phyloP scores from a whole-genome alignment of 2,113 vertebrate species.

The Oreochromis tanganicae region DNA sequence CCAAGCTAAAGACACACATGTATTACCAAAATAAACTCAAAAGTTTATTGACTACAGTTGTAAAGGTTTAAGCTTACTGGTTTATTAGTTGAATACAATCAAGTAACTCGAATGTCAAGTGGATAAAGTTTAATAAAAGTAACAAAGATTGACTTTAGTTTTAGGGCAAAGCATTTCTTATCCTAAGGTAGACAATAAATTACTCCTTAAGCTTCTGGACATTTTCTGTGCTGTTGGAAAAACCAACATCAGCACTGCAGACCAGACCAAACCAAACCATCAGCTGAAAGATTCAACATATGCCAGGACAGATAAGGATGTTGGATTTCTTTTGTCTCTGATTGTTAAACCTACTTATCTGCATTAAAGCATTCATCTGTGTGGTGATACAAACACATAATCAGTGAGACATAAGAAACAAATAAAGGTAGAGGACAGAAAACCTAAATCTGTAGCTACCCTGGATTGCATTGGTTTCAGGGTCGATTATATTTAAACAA shows the following conservation, averaged over 20 bases:
- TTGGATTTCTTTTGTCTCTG: not conserved
- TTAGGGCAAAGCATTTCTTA: not conserved
- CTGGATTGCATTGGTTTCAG: not conserved
- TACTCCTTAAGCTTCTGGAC: not conserved
- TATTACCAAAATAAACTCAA: not conserved
- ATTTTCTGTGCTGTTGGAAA: not conserved
- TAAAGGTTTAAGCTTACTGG: not conserved
- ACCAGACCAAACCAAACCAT: not conserved
- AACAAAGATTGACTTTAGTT: not conserved
- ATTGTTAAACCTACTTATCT: not conserved
- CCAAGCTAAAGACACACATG: not conserved
- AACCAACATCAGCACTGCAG: not conserved
- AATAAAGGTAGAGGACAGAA: not conserved
- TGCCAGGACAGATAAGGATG: not conserved
- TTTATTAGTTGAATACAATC: constrained; percentile 11
- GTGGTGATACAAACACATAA: not conserved
- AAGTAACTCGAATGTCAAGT: constrained; percentile 6
- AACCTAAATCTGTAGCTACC: not conserved
- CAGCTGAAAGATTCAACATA: not conserved
- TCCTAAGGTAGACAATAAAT: not conserved
- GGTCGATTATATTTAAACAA: rapidly evolving
- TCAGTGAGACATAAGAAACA: not conserved
- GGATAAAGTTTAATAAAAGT: constrained; percentile 10
- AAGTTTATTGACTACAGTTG: not conserved
- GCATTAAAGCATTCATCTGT: not conserved